Conservation (phyloP, 2,113 vertebrate species). For the Misgurnus mizolepis region DNA sequence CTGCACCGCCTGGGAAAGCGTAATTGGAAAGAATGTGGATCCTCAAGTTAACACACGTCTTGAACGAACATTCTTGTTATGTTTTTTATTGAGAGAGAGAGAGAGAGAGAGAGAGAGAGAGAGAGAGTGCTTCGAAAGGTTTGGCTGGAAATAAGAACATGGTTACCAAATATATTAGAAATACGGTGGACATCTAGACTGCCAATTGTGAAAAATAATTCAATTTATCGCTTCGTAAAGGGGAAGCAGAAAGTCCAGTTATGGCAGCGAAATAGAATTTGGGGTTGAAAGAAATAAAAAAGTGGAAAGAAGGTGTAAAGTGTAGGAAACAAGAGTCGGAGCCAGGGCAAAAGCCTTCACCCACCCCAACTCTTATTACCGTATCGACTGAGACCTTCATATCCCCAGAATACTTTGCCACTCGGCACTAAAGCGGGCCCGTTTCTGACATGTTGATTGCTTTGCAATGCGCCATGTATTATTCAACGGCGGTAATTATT, state of each 20-base stretch:
- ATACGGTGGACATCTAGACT: conserved; percentile 15
- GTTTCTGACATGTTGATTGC: conserved; percentile 40
- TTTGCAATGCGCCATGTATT: conserved; percentile 32
- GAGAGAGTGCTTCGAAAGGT: conserved; percentile 5
- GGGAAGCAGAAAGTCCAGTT: conserved; percentile 3
- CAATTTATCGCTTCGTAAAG: background rate
- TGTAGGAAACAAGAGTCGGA: background rate
- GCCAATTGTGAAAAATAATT: background rate
- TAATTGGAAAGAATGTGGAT: conserved; percentile 47
- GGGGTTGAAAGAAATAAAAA: conserved; percentile 19
- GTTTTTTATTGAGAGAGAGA: background rate
- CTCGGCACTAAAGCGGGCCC: conserved; percentile 31
- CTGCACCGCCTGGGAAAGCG: conserved; percentile 26
- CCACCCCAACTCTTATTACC: conserved; percentile 20
- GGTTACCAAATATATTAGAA: background rate
- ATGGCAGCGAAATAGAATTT: conserved; percentile 11
- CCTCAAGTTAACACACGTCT: conserved; percentile 44
- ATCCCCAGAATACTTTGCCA: conserved; percentile 22
- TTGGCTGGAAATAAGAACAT: background rate
- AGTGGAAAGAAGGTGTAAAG: background rate
- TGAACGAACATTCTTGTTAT: conserved; percentile 2
- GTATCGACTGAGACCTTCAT: conserved; percentile 29
- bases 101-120: conserved; percentile 3
- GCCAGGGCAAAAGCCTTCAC: conserved; percentile 11
- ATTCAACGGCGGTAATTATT: conserved; percentile 45